Base-by-base conservation (phyloP, 1,140 invertebrate genomes). In the Trialeurodes vaporariorum region DNA sequence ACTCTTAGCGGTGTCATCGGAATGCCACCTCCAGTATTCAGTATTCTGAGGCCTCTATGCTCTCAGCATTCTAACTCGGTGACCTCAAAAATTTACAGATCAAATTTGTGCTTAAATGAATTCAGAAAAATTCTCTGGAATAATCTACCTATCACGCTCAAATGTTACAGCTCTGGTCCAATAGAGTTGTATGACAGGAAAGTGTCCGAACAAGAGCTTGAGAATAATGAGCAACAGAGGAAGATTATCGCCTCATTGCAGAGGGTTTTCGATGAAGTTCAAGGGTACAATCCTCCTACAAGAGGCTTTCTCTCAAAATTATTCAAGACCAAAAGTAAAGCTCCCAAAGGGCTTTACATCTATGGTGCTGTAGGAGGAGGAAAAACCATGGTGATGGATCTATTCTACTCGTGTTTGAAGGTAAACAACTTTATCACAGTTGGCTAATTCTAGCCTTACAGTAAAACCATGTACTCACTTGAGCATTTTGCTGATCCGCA, bases 331-430 rank as follows among this genome's bases (percentile, higher is more conserved):
- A 75, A 63, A 69, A 75, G 75, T 76, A 81, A 78, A 73, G 77
- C 83, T 21, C 89, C 89, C 0, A 85, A 87, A 77, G 92, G 91
- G 9, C 77, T 94, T 11, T 94, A 94, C 74, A 84, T 94, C 61
- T 87, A 89, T 79, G 91, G 92, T 61, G 86, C 90, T 75, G 91
- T 94, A 72, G 93, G 94, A 61, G 91, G 93, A 75, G 94, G 94
- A 67, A 97, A 99, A 84, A 99, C 97, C 13, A 98, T 98, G 89
- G 80, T 99, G 25, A 99, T 99, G 97, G 96, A 99, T 81, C 77
- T 98, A 71, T 98, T 99, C 80, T 95, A 91, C 82, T 84, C 94
- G 75, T 86, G 85, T 72, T 87, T 86, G 77, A 77, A 82, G 75
- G 83, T 89, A 82, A 78, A 73, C 74, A 68, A 25, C 13, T 22